Evolutionary conservation across 2,113 vertebrate genomes (phyloP).

Genomic region (Protobothrops flavoviridis): DNA sequence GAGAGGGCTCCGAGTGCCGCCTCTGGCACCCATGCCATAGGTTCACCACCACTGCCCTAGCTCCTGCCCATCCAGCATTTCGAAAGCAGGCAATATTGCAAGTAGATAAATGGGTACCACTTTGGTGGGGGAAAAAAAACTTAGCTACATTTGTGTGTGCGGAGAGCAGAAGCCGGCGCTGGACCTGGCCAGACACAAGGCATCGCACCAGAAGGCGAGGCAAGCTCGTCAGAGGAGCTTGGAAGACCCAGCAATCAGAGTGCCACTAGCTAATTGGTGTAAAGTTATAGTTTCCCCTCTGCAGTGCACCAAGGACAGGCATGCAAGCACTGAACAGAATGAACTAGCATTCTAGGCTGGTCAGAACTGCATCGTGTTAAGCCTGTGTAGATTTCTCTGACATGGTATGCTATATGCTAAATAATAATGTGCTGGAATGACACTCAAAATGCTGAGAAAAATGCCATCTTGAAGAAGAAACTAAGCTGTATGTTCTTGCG

Average conservation of each 20-base stretch:
- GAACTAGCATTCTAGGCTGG: neutral
- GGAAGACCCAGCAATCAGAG: too few species aligned
- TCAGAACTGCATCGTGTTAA: neutral
- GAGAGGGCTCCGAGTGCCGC: too few species aligned
- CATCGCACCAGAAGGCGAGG: too few species aligned
- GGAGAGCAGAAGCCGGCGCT: too few species aligned
- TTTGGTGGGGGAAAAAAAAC: accelerated
- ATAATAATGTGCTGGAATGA: neutral
- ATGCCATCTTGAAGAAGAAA: neutral
- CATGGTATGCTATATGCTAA: neutral
- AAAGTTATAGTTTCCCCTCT: neutral
- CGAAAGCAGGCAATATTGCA: too few species aligned
- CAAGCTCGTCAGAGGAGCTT: too few species aligned
- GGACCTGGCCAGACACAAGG: too few species aligned
- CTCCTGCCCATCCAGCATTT: neutral
- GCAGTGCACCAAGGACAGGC: neutral
- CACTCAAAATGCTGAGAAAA: neutral
- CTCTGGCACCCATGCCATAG: too few species aligned
- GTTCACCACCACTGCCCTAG: too few species aligned
- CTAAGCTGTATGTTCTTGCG: neutral
- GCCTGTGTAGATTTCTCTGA: neutral
- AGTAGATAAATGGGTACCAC: too few species aligned
- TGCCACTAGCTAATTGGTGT: neutral
- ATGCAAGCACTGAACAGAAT: neutral
- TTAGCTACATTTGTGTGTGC: too few species aligned